Percentiles rank a stretch among this genome's conserved stretches.
Conservation (phyloP, 2,888 invertebrate species). For the Pachydiplax longipennis region DNA sequence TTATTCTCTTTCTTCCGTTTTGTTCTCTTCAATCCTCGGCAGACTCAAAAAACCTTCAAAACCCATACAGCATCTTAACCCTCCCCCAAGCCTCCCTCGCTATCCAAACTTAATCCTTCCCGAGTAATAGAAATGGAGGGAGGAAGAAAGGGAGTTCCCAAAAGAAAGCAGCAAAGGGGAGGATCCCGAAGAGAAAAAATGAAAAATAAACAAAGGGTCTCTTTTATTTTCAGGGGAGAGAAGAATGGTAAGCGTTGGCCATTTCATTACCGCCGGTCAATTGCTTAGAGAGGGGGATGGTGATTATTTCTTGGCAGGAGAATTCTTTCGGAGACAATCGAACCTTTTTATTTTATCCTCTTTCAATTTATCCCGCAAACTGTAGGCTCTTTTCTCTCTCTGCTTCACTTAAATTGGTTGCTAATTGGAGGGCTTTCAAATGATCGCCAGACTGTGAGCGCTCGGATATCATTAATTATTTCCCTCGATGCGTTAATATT, state of each 20-base stretch:
- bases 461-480: background rate
- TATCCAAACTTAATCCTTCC: background rate
- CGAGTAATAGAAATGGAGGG: background rate
- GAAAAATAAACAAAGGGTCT: background rate
- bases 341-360: background rate
- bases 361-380: background rate
- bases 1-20: background rate
- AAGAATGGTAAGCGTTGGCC: background rate
- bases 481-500: no score
- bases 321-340: background rate
- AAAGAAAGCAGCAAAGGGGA: background rate
- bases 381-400: background rate
- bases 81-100: background rate
- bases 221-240: background rate
- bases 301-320: background rate
- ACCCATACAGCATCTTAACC: no score
- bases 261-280: conserved; percentile 30
- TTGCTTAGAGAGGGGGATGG: background rate
- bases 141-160: background rate
- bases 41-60: no score
- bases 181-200: background rate
- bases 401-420: background rate
- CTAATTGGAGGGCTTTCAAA: background rate
- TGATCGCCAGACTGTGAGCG: background rate
- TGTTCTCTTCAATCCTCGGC: no score